Evolutionary conservation across 2,113 vertebrate species (phyloP).

Genomic region (Murina feae): DNA sequence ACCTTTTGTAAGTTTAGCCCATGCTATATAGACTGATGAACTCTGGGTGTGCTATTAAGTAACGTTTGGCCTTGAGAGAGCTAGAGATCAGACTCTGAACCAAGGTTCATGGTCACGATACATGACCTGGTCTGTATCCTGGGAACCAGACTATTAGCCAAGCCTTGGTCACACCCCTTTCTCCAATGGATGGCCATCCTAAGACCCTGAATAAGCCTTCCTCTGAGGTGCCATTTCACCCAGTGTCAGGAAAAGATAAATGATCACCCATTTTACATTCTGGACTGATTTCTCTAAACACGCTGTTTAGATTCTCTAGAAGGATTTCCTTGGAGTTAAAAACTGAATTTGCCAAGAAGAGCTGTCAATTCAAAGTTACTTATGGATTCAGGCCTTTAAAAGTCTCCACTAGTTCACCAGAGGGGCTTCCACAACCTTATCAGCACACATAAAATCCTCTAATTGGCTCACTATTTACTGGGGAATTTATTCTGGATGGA

Average conservation of each 20-base stretch:
- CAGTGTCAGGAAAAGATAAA: not conserved
- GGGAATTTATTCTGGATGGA: conserved; percentile 46
- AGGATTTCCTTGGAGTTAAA: conserved; percentile 25
- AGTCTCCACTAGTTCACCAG: not conserved
- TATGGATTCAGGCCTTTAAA: conserved; percentile 38
- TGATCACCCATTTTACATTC: not conserved
- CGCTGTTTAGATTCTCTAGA: not conserved
- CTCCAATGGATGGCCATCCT: not conserved
- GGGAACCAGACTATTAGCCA: not conserved
- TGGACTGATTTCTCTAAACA: not conserved
- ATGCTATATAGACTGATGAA: not conserved
- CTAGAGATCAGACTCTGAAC: not conserved
- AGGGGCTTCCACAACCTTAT: conserved; percentile 14
- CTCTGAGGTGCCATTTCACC: not conserved
- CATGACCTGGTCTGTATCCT: rapidly evolving
- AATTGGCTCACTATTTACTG: conserved; percentile 68
- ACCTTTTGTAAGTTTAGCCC: not conserved
- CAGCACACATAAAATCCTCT: conserved; percentile 43
- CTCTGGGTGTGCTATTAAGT: not conserved
- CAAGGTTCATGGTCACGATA: not conserved
- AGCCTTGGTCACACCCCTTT: rapidly evolving
- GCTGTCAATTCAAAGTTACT: conserved; percentile 41
- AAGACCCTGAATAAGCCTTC: too few species aligned
- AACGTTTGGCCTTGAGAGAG: not conserved
- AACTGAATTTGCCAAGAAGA: conserved; percentile 27